Base-by-base conservation (phyloP, 2,888 invertebrate genomes). In the Zele albiditarsus region DNA sequence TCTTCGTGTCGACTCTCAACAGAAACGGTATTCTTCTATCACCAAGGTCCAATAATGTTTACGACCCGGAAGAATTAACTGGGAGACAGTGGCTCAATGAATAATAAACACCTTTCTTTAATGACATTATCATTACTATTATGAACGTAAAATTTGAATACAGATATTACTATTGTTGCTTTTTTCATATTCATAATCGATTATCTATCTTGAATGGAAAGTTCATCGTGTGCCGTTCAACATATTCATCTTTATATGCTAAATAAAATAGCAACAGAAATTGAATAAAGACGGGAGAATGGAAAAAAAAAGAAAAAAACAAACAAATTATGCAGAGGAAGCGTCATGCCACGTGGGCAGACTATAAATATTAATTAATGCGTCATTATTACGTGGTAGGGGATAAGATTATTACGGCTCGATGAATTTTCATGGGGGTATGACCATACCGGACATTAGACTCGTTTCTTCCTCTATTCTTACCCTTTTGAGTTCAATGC, bases 351-450 rank as follows among this genome's bases (percentile, higher is more conserved):
- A 80, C 82, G 82, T 81, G 81, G 80, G 71, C 77, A 80, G 71
- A 53, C 80, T 84, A 87, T 89, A 88, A 89, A 89, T 89, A 87
- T 88, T 87, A 88, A 88, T 88, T 87, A 88, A 87, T 87, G 81
- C 82, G 78, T 81, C 81, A 82, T 84, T 81, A 84, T 86, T 85
- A 84, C 80, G 46, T 79, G 62, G 77, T 66, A 75, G 63, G 42
- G 67, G 72, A 74, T 58, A 73, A 76, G 77, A 78, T 79, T 74
- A 79, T 75, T 79, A 82, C 82, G 84, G 81, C 80, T 81, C 82
- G 86, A 79, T 80, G 83, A 82, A 73, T 80, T 80, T 75, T 58
- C 78, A 79, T 73, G 78, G 77, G 77, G 76, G 60, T 76, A 67
- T 75, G 75, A 76, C 72, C 76, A 62, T 67, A 71, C 33, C 71